A percentile compares a stretch with the other conserved stretches of the same genome.
Evolutionary conservation across 2,888 invertebrate genomes (phyloP).

Genomic region (Drosophila quinaria): DNA sequence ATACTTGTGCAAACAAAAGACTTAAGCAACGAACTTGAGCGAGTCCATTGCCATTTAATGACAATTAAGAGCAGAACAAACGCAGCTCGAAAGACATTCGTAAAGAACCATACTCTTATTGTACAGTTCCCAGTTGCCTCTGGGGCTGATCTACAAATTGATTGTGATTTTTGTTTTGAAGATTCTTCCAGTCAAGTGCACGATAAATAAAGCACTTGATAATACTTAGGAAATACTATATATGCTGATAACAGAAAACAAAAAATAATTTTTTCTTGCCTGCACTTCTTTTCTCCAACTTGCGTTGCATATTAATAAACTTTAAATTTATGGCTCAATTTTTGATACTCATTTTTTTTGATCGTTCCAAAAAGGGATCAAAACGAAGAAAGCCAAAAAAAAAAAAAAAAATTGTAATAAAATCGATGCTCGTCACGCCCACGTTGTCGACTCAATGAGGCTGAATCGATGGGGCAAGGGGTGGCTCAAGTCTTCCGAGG

Average conservation of each 20-base stretch:
- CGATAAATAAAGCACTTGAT: constrained; percentile 34
- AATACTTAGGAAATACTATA: constrained; percentile 26
- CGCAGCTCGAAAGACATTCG: constrained; percentile 3
- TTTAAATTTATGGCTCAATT: constrained; percentile 83
- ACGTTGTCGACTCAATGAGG: constrained; percentile 59
- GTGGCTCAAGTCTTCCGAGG: constrained; percentile 5
- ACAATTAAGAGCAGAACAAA: constrained; percentile 25
- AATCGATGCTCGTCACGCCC: constrained; percentile 69
- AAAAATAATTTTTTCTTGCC: constrained; percentile 1
- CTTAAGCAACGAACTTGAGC: constrained; percentile 48
- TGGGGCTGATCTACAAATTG: constrained; percentile 30
- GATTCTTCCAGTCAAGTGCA: constrained; percentile 25
- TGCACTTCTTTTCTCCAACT: constrained; percentile 1
- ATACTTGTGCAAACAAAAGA: constrained; percentile 24
- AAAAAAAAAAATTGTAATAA: constrained; percentile 32
- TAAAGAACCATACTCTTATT: neutral
- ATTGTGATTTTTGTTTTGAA: constrained; percentile 10
- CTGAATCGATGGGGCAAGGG: constrained; percentile 4
- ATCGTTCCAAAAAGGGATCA: neutral
- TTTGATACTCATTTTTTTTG: constrained; percentile 22
- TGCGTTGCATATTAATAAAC: constrained; percentile 59
- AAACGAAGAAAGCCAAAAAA: constrained; percentile 26
- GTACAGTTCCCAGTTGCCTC: neutral
- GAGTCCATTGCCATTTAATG: constrained; percentile 31
- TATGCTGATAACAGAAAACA: constrained; percentile 11